phyloP scores from a whole-genome alignment of 2,888 invertebrate species.

The Rhagophthalmus giganteus region DNA sequence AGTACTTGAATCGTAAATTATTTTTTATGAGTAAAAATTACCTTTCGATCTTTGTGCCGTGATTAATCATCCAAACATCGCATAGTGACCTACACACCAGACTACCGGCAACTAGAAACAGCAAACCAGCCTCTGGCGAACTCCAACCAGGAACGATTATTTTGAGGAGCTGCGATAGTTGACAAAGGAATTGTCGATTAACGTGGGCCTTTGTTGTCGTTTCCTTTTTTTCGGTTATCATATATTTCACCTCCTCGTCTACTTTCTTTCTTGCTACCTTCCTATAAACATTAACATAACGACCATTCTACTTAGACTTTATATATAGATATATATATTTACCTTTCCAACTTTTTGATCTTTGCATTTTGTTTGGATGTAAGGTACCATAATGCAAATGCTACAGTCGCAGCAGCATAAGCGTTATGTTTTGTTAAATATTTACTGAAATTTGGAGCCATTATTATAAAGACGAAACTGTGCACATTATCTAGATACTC shows the following conservation, averaged over 20 bases:
- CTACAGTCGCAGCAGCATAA: constrained; percentile 65
- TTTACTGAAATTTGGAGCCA: constrained; percentile 81
- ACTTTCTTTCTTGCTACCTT: constrained; percentile 60
- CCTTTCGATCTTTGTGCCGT: constrained; percentile 92
- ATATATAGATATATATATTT: constrained; percentile 22
- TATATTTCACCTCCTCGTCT: constrained; percentile 76
- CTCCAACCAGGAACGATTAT: constrained; percentile 81
- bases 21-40: too few species aligned
- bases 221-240: constrained; percentile 71
- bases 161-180: constrained; percentile 68
- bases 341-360: constrained; percentile 51
- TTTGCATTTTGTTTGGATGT: constrained; percentile 58
- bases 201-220: constrained; percentile 72
- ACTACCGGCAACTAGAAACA: constrained; percentile 75
- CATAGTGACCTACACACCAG: constrained; percentile 88
- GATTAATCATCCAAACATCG: constrained; percentile 97
- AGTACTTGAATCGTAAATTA: too few species aligned
- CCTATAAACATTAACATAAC: constrained; percentile 41
- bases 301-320: not conserved
- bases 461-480: constrained; percentile 50
- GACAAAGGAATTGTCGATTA: constrained; percentile 72
- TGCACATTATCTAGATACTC: too few species aligned
- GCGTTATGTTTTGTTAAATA: constrained; percentile 68
- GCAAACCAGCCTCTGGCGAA: constrained; percentile 74
- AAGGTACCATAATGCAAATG: constrained; percentile 64